Conservation (phyloP, 2,888 invertebrate genomes). For the Cancer borealis region DNA sequence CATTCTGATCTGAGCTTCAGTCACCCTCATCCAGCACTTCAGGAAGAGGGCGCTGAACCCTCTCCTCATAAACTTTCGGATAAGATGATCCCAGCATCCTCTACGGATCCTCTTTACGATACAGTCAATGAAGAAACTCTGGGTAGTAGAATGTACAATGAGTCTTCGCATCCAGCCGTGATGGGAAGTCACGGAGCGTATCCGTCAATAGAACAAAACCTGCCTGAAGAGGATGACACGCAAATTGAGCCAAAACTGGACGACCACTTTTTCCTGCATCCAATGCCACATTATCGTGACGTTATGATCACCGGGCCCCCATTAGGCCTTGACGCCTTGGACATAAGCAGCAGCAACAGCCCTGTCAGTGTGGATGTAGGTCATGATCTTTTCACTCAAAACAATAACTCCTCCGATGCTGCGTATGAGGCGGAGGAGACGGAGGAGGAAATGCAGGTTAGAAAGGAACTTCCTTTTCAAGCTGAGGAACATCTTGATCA, state of each 20-base stretch:
- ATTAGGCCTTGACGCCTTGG: not conserved
- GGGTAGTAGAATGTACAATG: not conserved
- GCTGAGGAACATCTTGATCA: not conserved
- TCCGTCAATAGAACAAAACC: not conserved
- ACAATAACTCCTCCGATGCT: not conserved
- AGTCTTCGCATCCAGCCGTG: not conserved
- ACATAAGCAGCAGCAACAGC: not conserved
- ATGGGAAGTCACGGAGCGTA: not conserved
- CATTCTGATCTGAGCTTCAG: not conserved
- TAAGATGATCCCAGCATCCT: not conserved
- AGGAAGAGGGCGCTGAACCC: not conserved
- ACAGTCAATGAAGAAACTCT: not conserved
- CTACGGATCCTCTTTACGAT: not conserved
- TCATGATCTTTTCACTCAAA: not conserved
- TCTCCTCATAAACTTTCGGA: not conserved
- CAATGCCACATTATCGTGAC: slow-evolving; percentile 46
- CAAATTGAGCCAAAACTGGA: not conserved
- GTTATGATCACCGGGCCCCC: not conserved
- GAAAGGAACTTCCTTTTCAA: not conserved
- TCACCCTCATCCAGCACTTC: not conserved
- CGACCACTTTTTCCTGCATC: slow-evolving; percentile 58
- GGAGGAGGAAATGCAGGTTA: not conserved
- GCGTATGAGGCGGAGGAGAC: not conserved
- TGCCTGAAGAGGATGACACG: not conserved
- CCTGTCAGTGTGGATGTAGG: not conserved